These are phyloP conservation scores for Anthonomus grandis DNA, from an alignment of 1,140 invertebrate genomes.

Conservation along the genomic window DNA sequence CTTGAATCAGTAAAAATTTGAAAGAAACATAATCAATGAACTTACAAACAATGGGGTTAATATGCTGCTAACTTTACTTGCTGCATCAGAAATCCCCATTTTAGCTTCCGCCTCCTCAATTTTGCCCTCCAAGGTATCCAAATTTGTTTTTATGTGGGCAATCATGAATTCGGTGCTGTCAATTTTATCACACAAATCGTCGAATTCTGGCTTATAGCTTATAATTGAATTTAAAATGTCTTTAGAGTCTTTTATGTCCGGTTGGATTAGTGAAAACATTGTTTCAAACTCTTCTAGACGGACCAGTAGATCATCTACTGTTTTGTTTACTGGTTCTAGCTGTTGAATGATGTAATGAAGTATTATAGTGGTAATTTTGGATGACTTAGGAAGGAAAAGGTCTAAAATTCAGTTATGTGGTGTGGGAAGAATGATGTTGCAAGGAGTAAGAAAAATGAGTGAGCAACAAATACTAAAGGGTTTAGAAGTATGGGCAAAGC, in stretches of 20 bases:
- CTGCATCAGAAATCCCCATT: constrained; percentile 36
- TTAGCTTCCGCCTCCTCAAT: constrained; percentile 43
- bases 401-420: too few species aligned
- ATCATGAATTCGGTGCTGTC: constrained; percentile 43
- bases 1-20: too few species aligned
- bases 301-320: constrained; percentile 45
- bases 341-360: too few species aligned
- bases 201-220: constrained; percentile 36
- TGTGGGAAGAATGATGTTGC: neutral
- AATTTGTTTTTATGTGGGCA: constrained; percentile 40
- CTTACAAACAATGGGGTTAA: constrained; percentile 46
- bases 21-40: too few species aligned
- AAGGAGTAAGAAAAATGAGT: neutral
- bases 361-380: too few species aligned
- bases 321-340: constrained; percentile 42
- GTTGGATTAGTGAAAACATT: constrained; percentile 38
- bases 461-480: too few species aligned
- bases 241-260: constrained; percentile 41
- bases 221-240: constrained; percentile 38
- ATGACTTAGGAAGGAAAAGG: too few species aligned
- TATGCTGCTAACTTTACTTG: constrained; percentile 37
- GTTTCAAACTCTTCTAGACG: constrained; percentile 49
- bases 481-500: too few species aligned
- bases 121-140: constrained; percentile 41
- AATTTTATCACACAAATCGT: constrained; percentile 40